Conservation (phyloP, 1,140 invertebrate species). For the Pseudomyrmex flavicornis region DNA sequence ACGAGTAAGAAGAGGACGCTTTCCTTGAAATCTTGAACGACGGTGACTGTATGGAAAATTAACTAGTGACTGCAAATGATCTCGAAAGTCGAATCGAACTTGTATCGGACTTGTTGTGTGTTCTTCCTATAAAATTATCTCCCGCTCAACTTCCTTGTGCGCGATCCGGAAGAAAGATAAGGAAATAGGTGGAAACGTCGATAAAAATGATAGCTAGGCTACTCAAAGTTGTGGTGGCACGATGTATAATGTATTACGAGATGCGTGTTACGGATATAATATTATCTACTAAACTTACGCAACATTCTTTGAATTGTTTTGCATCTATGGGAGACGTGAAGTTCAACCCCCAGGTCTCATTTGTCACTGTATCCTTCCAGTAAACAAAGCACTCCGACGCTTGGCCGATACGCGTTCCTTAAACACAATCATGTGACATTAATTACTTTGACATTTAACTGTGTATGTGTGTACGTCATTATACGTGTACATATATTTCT, state of each 20-base stretch:
- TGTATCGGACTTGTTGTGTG: constrained; percentile 56
- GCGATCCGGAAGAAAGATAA: constrained; percentile 9
- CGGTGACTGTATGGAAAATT: constrained; percentile 92
- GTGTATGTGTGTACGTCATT: too few species aligned
- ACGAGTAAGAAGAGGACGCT: constrained; percentile 97
- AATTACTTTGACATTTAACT: constrained; percentile 12
- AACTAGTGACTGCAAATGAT: constrained; percentile 70
- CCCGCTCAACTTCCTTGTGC: constrained; percentile 38
- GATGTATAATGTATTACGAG: constrained; percentile 49
- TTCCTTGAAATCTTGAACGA: constrained; percentile 99
- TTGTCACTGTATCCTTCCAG: constrained; percentile 98
- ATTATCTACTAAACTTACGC: constrained; percentile 91
- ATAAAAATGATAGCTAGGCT: constrained; percentile 26
- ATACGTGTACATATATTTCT: too few species aligned
- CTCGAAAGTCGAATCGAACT: constrained; percentile 55
- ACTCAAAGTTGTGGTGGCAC: constrained; percentile 19
- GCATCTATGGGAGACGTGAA: constrained; percentile 98
- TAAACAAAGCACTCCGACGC: constrained; percentile 99
- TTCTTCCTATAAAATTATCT: constrained; percentile 24
- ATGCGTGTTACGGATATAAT: constrained; percentile 45
- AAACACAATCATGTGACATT: constrained; percentile 25
- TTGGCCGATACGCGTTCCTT: constrained; percentile 97
- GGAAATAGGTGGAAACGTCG: constrained; percentile 24
- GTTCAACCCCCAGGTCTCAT: constrained; percentile 99
- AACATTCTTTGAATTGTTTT: constrained; percentile 98